These are phyloP conservation scores for Dreissena polymorpha DNA, from an alignment of 1,140 invertebrate genomes.

Conservation along the genomic window DNA sequence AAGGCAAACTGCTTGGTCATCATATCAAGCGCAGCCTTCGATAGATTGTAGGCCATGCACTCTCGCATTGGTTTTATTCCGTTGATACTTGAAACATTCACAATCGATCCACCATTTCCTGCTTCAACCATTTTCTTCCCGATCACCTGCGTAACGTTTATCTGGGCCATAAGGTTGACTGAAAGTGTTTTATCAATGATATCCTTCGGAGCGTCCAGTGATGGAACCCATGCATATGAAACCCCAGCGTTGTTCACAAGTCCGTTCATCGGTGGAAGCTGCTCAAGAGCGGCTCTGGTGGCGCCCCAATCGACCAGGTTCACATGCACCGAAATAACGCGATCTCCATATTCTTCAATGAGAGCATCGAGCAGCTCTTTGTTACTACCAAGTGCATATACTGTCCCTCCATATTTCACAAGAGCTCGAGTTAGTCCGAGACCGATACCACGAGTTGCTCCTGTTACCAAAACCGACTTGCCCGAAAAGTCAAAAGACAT, in stretches of 20 bases:
- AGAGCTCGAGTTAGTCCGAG: background rate
- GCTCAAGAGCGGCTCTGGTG: slow-evolving; percentile 83
- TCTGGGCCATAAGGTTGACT: slow-evolving; percentile 90
- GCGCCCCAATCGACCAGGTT: slow-evolving; percentile 89
- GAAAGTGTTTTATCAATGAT: slow-evolving; percentile 88
- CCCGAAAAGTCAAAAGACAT: slow-evolving; percentile 22
- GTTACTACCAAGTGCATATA: background rate
- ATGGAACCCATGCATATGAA: slow-evolving; percentile 82
- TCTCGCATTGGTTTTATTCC: slow-evolving; percentile 85
- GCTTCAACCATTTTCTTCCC: slow-evolving; percentile 87
- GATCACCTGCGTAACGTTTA: slow-evolving; percentile 87
- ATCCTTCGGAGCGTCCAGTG: slow-evolving; percentile 84
- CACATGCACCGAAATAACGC: slow-evolving; percentile 82
- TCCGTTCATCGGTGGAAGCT: slow-evolving; percentile 84
- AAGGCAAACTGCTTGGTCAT: slow-evolving; percentile 87
- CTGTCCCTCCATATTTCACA: background rate
- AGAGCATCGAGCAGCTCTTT: slow-evolving; percentile 4
- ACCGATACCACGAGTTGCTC: slow-evolving; percentile 21
- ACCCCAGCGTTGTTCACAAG: slow-evolving; percentile 92
- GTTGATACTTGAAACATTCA: slow-evolving; percentile 93
- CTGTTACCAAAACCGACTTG: slow-evolving; percentile 5
- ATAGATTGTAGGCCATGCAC: slow-evolving; percentile 87
- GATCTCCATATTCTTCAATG: slow-evolving; percentile 79
- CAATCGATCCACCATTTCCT: slow-evolving; percentile 86
- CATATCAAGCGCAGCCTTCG: slow-evolving; percentile 84